Evolutionary conservation across 2,888 invertebrate species (phyloP).

Genomic region (Eledone cirrhosa): DNA sequence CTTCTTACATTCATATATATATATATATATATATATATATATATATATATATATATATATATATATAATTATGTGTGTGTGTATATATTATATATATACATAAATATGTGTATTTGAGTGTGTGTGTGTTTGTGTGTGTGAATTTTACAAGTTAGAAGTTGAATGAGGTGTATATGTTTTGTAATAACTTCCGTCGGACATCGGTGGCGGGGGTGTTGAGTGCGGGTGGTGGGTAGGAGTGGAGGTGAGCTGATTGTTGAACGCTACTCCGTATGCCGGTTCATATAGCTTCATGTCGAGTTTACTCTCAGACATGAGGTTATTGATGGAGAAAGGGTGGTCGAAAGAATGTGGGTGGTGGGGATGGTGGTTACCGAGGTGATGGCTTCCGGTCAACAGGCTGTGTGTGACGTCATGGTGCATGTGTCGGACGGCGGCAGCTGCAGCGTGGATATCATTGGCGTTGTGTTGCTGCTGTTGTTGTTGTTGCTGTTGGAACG

Average conservation of each 20-base stretch:
- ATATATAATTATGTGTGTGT: background rate
- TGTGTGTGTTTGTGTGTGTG: background rate
- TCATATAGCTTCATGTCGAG: constrained; percentile 91
- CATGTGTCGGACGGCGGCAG: constrained; percentile 31
- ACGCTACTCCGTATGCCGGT: constrained; percentile 55
- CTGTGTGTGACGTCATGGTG: constrained; percentile 37
- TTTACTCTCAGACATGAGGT: constrained; percentile 83
- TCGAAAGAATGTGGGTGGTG: constrained; percentile 68
- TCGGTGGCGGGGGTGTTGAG: constrained; percentile 40
- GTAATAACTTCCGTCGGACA: constrained; percentile 53
- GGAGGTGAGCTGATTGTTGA: constrained; percentile 50
- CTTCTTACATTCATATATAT: background rate
- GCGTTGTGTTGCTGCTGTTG: constrained; percentile 36
- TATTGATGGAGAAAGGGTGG: constrained; percentile 95
- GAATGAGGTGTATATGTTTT: constrained; percentile 57
- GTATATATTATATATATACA: background rate
- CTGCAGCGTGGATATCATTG: constrained; percentile 36
- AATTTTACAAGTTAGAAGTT: constrained; percentile 54
- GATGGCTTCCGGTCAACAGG: constrained; percentile 49
- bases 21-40: constrained; percentile 6
- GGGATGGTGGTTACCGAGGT: constrained; percentile 59
- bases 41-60: constrained; percentile 15
- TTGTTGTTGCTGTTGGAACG: constrained; percentile 72
- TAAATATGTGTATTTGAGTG: background rate
- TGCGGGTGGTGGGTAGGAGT: constrained; percentile 44